phyloP scores from a whole-genome alignment of 2,888 invertebrate genomes.

The Morinoia aosen region DNA sequence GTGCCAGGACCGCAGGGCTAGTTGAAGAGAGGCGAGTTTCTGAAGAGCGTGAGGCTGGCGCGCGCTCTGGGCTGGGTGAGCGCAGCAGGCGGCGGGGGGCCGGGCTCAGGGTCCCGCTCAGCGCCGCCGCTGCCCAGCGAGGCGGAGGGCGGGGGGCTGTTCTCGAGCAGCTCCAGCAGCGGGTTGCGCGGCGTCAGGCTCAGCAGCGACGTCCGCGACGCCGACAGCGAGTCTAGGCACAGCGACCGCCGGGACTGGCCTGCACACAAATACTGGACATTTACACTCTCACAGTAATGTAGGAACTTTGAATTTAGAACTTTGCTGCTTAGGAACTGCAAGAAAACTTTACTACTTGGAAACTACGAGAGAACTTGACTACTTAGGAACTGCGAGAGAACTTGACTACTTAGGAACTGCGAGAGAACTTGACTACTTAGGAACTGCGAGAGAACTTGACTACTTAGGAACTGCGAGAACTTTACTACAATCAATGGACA shows the following conservation, averaged over 20 bases:
- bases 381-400: too few species aligned
- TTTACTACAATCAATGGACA: too few species aligned
- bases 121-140: constrained; percentile 59
- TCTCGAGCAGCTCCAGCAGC: constrained; percentile 65
- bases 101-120: constrained; percentile 55
- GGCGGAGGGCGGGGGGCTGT: constrained; percentile 60
- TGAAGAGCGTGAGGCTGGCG: constrained; percentile 64
- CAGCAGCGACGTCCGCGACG: constrained; percentile 54
- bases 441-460: too few species aligned
- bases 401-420: too few species aligned
- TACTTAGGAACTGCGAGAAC: too few species aligned
- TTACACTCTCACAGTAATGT: too few species aligned
- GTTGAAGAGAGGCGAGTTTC: constrained; percentile 65
- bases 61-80: constrained; percentile 55
- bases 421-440: too few species aligned
- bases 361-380: too few species aligned
- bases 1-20: neutral
- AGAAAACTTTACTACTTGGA: too few species aligned
- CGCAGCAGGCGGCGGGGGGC: constrained; percentile 38
- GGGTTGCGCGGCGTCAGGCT: constrained; percentile 66
- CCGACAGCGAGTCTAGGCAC: constrained; percentile 47
- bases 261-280: neutral
- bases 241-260: constrained; percentile 16
- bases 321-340: too few species aligned
- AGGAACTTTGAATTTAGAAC: too few species aligned